Evolutionary conservation across 2,113 vertebrate species (phyloP).

Genomic region (Pipra filicauda): DNA sequence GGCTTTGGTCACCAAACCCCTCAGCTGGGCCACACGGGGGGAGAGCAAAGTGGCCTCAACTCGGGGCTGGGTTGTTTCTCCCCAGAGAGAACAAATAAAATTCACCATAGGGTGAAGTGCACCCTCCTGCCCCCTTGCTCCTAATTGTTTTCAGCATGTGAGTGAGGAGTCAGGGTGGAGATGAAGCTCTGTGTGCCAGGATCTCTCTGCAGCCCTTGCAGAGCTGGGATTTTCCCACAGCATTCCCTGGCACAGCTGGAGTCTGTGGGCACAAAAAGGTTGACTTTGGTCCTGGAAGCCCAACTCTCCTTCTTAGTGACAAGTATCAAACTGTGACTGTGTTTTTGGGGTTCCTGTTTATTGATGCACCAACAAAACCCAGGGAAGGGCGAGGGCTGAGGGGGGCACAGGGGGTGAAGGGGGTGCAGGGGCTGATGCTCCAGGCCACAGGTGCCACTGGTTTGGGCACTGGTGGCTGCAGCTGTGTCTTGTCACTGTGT

Average conservation of each 20-base stretch:
- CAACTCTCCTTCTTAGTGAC: not conserved
- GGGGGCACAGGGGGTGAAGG: not conserved
- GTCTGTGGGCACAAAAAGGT: not conserved
- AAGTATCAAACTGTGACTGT: not conserved
- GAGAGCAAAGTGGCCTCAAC: not conserved
- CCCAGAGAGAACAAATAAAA: not conserved
- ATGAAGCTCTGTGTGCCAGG: not conserved
- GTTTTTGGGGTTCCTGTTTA: not conserved
- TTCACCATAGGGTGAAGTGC: not conserved
- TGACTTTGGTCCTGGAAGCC: not conserved
- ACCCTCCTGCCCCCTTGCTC: not conserved
- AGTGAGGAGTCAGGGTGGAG: not conserved
- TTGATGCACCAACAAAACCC: too few relatives aligned
- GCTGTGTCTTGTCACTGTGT: too few relatives aligned
- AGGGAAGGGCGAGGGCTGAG: not conserved
- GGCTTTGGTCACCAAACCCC: not conserved
- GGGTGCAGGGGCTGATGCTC: not conserved
- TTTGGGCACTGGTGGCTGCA: not conserved
- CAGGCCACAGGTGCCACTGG: not conserved
- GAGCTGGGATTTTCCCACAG: not conserved
- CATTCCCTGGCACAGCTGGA: not conserved
- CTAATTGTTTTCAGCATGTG: too few relatives aligned
- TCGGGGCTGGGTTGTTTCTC: not conserved
- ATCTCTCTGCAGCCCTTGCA: not conserved
- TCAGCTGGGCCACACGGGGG: not conserved